These are phyloP conservation scores for Ornithoptera alexandrae DNA, from an alignment of 2,888 invertebrate genomes.

Conservation along the genomic window DNA sequence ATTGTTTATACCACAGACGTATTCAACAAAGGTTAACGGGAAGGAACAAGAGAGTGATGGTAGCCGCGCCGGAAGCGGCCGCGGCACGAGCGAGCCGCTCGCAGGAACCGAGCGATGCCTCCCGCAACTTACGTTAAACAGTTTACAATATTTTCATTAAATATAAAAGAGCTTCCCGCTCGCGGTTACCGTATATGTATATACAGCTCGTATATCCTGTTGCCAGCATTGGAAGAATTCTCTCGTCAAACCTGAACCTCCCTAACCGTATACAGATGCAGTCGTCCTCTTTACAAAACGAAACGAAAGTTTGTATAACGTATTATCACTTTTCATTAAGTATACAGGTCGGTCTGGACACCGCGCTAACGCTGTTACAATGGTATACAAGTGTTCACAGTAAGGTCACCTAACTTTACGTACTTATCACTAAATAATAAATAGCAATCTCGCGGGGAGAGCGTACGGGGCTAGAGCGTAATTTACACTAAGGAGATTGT, in stretches of 20 bases:
- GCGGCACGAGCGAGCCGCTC: conserved; percentile 30
- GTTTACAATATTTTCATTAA: conserved; percentile 77
- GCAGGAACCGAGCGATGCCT: conserved; percentile 50
- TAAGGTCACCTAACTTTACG: conserved; percentile 67
- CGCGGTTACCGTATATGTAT: conserved; percentile 76
- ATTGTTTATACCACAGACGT: too few species aligned
- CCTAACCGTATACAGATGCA: conserved; percentile 88
- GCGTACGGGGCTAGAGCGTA: conserved; percentile 65
- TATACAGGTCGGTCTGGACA: too few species aligned
- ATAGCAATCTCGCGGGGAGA: conserved; percentile 70
- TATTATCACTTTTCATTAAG: conserved; percentile 50
- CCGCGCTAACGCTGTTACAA: conserved; percentile 42
- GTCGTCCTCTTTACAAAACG: conserved; percentile 70
- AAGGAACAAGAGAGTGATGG: too few species aligned
- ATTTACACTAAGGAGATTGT: conserved; percentile 76
- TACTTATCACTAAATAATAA: conserved; percentile 78
- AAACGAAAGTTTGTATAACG: conserved; percentile 60
- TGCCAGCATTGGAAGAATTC: conserved; percentile 74
- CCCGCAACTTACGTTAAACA: conserved; percentile 68
- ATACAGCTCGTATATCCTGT: conserved; percentile 76
- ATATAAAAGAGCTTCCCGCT: conserved; percentile 76
- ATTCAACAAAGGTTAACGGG: too few species aligned
- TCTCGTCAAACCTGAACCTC: conserved; percentile 44
- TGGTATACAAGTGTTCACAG: conserved; percentile 79
- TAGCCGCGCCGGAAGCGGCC: conserved; percentile 5